Base-by-base conservation (phyloP, 2,113 vertebrate species). In the Anas platyrhynchos region DNA sequence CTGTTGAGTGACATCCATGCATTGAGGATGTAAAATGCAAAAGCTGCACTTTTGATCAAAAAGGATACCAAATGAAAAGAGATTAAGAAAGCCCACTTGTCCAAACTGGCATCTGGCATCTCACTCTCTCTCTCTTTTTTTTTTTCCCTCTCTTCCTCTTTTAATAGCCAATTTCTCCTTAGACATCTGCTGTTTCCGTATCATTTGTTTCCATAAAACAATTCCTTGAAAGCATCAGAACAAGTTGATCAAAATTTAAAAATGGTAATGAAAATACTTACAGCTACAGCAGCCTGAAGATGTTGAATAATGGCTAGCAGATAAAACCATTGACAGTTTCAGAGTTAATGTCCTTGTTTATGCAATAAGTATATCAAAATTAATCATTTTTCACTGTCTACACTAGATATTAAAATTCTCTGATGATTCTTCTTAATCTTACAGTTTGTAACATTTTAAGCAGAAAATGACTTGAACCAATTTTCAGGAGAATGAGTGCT, bases 241-340 rank as follows among this genome's bases (percentile, higher is more conserved):
- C 13, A 78, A 69, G 26, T 8, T 83, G 29, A 77, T 78, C 7
- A 36, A 44, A 29, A n/a, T 54, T 73, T 69, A 16, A 76, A 96
- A 91, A 86, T 34, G 29, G 36, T 62, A 66, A 87, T 72, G n/a
- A 87, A 86, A 94, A 77, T 26, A 15, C 46, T 73, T 89, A 80
- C 26, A 72, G 43, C 41, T 56, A 58, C 46, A 52, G 25, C 38
- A 55, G 82, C 43, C 50, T 34, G 31, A 52, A 34, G 54, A 91
- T 52, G 21, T 72, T 85, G 56, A 72, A 2, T 81, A 91, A 88
- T 80, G 84, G 26, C 11, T 59, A 77, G 38, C 13, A 86, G 62
- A 84, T 61, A 61, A 82, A 77, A 76, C 74, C 56, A 43, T 59
- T 80, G 59, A 71, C 77, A 86, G 31, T 63, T 89, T 81, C 69